Conservation (phyloP, 2,888 invertebrate genomes). For the Hypercompe scribonia region DNA sequence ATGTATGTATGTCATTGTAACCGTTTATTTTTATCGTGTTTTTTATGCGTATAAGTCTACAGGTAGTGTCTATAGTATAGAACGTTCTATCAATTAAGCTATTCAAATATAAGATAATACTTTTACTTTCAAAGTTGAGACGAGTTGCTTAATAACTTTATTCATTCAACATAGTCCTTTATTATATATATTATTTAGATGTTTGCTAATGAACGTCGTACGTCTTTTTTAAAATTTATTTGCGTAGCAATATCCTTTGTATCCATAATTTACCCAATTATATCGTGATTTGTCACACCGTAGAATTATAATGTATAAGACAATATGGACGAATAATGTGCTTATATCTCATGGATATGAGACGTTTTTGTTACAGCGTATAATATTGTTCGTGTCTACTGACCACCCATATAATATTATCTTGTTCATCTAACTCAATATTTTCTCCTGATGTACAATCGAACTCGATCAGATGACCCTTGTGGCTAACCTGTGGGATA, state of each 20-base stretch:
- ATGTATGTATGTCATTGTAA: slow-evolving; percentile 33
- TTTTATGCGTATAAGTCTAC: slow-evolving; percentile 21
- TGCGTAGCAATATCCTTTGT: neutral
- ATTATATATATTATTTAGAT: slow-evolving; percentile 51
- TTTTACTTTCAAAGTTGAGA: slow-evolving; percentile 55
- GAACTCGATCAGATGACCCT: slow-evolving; percentile 76
- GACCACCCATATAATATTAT: slow-evolving; percentile 60
- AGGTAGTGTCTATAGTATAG: slow-evolving; percentile 20
- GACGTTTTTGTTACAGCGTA: slow-evolving; percentile 37
- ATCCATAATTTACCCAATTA: neutral
- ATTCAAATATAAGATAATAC: slow-evolving; percentile 41
- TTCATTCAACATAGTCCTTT: slow-evolving; percentile 51
- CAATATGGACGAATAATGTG: slow-evolving; percentile 33
- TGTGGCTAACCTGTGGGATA: slow-evolving; percentile 67
- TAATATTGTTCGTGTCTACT: slow-evolving; percentile 47
- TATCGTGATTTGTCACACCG: neutral
- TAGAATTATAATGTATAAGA: slow-evolving; percentile 5
- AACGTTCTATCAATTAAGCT: slow-evolving; percentile 43
- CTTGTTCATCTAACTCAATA: slow-evolving; percentile 74
- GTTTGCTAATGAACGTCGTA: slow-evolving; percentile 29
- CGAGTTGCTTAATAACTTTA: slow-evolving; percentile 50
- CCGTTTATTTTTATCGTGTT: slow-evolving; percentile 31
- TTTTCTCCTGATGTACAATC: slow-evolving; percentile 77
- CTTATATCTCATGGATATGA: slow-evolving; percentile 25
- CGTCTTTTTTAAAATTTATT: neutral